phyloP scores from a whole-genome alignment of 1,140 invertebrate species.

The Lerema accius region DNA sequence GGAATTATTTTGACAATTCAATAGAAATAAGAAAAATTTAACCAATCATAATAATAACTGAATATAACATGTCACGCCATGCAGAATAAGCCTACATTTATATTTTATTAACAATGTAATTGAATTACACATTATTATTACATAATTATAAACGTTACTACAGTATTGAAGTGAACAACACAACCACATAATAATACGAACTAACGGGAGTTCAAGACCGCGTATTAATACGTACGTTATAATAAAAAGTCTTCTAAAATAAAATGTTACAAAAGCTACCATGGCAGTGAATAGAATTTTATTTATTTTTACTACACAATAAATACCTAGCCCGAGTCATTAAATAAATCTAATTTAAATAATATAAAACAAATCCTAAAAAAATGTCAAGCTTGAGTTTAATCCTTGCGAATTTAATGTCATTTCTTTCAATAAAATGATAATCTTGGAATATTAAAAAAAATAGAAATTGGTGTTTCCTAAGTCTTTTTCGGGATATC shows the following conservation, averaged over 20 bases:
- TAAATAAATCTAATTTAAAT: conserved; percentile 19
- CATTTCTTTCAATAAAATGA: no score
- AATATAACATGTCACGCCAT: conserved; percentile 13
- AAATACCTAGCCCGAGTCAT: background rate
- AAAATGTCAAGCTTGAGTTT: no score
- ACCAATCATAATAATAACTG: no score
- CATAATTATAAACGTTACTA: conserved; percentile 3
- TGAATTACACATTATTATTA: conserved; percentile 11
- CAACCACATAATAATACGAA: conserved; percentile 34
- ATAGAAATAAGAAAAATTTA: no score
- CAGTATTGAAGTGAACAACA: conserved; percentile 33
- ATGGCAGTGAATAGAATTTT: conserved; percentile 14
- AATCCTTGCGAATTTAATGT: no score
- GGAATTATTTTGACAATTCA: no score
- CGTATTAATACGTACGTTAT: background rate
- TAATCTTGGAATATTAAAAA: no score
- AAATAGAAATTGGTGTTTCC: no score
- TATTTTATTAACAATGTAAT: conserved; percentile 13
- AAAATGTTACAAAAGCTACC: conserved; percentile 25
- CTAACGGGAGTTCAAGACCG: conserved; percentile 49
- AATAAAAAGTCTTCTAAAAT: background rate
- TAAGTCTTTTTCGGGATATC: no score
- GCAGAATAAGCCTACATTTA: conserved; percentile 5
- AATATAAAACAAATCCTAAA: background rate
- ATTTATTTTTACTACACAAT: background rate